These are phyloP conservation scores for Aythya baeri DNA, from an alignment of 2,113 vertebrate genomes.

Conservation along the genomic window DNA sequence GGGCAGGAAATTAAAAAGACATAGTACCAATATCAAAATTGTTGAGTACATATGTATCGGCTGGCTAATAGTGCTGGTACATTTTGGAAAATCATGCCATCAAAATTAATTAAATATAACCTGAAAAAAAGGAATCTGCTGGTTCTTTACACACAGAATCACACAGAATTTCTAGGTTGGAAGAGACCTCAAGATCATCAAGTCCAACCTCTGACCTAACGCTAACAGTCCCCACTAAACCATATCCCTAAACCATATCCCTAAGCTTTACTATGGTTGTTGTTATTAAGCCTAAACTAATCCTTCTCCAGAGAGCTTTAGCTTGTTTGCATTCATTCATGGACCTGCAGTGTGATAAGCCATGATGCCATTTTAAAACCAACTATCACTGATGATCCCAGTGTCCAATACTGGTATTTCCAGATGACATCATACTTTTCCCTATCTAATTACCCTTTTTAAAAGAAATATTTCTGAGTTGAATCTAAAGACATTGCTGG, in stretches of 20 bases:
- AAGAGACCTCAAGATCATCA: too few relatives aligned
- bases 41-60: background rate
- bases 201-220: too few relatives aligned
- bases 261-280: background rate
- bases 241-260: too few relatives aligned
- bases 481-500: background rate
- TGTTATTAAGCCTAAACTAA: background rate
- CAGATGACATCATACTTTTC: background rate
- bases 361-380: background rate
- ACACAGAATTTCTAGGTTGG: too few relatives aligned
- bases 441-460: background rate
- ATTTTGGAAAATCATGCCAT: background rate
- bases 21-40: background rate
- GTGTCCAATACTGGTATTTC: background rate
- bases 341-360: background rate
- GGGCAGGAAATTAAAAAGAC: background rate
- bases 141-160: background rate
- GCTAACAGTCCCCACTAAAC: too few relatives aligned
- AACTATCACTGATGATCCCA: background rate
- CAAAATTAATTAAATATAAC: background rate
- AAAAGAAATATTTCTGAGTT: background rate
- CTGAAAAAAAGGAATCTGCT: accelerated
- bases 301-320: background rate
- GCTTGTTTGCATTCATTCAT: background rate
- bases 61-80: background rate